Percentiles rank a stretch among this genome's conserved stretches.
Conservation (phyloP, 2,113 vertebrate genomes). For the Gnathonemus echidnorhynchus region DNA sequence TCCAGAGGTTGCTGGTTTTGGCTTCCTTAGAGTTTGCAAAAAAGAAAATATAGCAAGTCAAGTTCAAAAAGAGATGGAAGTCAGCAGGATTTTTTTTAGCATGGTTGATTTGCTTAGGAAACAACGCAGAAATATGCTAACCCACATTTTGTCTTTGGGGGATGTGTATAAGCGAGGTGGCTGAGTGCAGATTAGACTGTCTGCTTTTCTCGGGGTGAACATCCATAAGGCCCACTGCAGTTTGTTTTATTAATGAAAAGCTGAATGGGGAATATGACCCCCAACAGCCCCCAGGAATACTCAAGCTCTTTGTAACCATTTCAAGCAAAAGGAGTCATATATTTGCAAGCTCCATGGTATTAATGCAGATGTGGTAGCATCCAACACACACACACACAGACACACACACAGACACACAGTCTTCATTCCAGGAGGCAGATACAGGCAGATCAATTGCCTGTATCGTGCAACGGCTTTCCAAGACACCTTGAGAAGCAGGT, state of each 20-base stretch:
- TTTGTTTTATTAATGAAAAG: not conserved
- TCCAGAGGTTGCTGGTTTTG: not conserved
- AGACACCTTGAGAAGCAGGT: conserved; percentile 33
- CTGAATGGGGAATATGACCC: not conserved
- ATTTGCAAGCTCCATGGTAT: not conserved
- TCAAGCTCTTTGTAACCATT: conserved; percentile 1
- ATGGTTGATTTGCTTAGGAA: not conserved
- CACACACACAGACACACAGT: not conserved
- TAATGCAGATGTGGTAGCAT: not conserved
- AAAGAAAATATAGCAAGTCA: not conserved
- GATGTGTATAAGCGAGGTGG: not conserved
- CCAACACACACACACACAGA: not conserved
- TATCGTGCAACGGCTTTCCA: conserved; percentile 29
- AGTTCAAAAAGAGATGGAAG: not conserved
- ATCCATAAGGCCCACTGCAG: not conserved
- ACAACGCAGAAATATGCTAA: not conserved
- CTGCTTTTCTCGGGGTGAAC: not conserved
- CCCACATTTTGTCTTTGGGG: not conserved
- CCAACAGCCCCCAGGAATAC: not conserved
- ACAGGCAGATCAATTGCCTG: conserved; percentile 30
- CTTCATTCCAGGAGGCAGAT: not conserved
- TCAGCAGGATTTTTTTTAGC: not conserved
- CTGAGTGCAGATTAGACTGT: not conserved
- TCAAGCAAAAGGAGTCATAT: not conserved
- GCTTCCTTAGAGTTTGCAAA: not conserved